Conservation (phyloP, 2,113 vertebrate species). For the Gasterosteus aculeatus region DNA sequence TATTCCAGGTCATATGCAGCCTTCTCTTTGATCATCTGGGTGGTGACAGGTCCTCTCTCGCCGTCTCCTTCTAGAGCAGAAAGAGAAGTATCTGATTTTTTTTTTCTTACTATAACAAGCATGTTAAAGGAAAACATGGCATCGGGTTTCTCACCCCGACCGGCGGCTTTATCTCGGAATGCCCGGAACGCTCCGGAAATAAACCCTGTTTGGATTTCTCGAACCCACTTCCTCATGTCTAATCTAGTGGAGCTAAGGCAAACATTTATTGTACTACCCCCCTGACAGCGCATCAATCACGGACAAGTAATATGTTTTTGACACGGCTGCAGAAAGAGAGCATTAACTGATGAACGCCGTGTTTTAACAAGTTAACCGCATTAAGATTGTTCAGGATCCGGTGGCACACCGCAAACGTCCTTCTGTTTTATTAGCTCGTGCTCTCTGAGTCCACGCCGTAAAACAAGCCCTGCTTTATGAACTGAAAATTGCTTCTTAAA, state of each 20-base stretch:
- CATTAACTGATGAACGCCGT: slow-evolving; percentile 55
- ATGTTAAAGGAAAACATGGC: slow-evolving; percentile 59
- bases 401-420: slow-evolving; percentile 54
- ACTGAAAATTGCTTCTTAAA: slow-evolving; percentile 40
- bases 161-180: slow-evolving; percentile 69
- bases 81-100: slow-evolving; percentile 50
- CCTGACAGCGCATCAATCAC: slow-evolving; percentile 65
- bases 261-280: slow-evolving; percentile 71
- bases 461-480: slow-evolving; percentile 42
- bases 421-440: slow-evolving; percentile 58
- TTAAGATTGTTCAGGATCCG: slow-evolving; percentile 66
- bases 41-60: slow-evolving; percentile 56
- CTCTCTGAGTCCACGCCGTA: slow-evolving; percentile 26
- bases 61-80: slow-evolving; percentile 36
- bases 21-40: slow-evolving; percentile 67
- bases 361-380: slow-evolving; percentile 72
- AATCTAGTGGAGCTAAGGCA: slow-evolving; percentile 66
- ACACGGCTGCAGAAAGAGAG: slow-evolving; percentile 48
- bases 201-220: slow-evolving; percentile 67
- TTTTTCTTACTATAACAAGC: slow-evolving; percentile 54
- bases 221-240: slow-evolving; percentile 70
- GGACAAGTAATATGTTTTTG: slow-evolving; percentile 31
- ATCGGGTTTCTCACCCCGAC: slow-evolving; percentile 71
- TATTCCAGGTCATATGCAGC: slow-evolving; percentile 30
- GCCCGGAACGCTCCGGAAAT: slow-evolving; percentile 66